phyloP scores from a whole-genome alignment of 2,797 vertebrate genomes.

The Gymnoscopelus microlampas region DNA sequence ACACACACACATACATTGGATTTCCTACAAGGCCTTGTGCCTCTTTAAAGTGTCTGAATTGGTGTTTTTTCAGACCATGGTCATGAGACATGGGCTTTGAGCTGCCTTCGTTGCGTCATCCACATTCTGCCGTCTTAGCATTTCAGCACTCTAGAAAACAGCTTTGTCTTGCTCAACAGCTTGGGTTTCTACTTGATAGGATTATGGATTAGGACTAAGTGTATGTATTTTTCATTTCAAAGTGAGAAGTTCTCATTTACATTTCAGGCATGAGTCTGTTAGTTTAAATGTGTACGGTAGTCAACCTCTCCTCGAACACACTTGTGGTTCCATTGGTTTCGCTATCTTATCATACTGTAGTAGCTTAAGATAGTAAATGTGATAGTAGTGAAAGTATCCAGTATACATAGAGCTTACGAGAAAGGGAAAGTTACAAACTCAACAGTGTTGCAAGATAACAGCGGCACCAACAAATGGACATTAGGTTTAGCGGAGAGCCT shows the following conservation, averaged over 20 bases:
- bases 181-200: conserved; percentile 51
- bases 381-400: no score
- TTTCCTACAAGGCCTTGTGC: neutral
- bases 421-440: no score
- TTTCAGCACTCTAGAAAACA: neutral
- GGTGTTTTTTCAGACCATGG: neutral
- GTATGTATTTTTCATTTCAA: conserved; percentile 37
- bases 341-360: no score
- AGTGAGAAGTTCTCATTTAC: conserved; percentile 35
- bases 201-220: conserved; percentile 57
- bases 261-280: conserved; percentile 7
- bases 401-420: no score
- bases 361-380: no score
- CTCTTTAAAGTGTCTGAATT: neutral
- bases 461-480: no score
- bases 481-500: no score
- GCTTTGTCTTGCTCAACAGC: conserved; percentile 1
- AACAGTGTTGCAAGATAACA: no score
- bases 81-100: neutral
- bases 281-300: neutral
- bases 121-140: neutral
- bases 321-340: no score
- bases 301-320: neutral
- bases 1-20: neutral
- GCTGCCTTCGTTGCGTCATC: neutral